A percentile compares a stretch with the other conserved stretches of the same genome.
These are phyloP conservation scores for Cynopterus sphinx DNA, from an alignment of 2,797 vertebrate species.

Conservation along the genomic window DNA sequence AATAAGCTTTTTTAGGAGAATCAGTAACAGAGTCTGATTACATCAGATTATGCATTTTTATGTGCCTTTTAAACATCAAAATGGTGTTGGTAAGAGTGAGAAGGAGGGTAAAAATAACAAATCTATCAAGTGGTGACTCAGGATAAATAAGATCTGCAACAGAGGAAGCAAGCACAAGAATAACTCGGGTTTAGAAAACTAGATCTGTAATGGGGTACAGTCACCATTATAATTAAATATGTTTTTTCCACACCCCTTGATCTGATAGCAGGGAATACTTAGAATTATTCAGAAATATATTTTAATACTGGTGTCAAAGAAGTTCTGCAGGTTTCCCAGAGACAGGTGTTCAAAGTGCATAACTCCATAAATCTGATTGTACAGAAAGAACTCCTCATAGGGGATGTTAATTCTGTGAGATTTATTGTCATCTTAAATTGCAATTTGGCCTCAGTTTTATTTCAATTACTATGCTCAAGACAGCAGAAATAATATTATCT, in stretches of 20 bases:
- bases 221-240: neutral
- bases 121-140: neutral
- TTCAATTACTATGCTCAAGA: constrained; percentile 66
- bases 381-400: constrained; percentile 51
- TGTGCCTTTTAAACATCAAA: neutral
- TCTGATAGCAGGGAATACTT: neutral
- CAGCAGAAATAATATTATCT: constrained; percentile 75
- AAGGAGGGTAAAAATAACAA: neutral
- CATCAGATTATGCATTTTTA: neutral
- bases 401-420: neutral
- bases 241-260: neutral
- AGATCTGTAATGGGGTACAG: neutral
- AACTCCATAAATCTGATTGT: constrained; percentile 61
- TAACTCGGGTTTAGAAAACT: neutral
- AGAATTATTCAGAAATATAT: neutral
- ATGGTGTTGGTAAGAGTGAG: neutral
- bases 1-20: neutral
- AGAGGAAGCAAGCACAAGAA: neutral
- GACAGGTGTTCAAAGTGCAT: constrained; percentile 67
- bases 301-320: neutral
- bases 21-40: neutral
- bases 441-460: constrained; percentile 67
- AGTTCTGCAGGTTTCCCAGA: constrained; percentile 17
- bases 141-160: neutral
- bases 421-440: constrained; percentile 52